Percentiles rank a stretch among this genome's conserved stretches.
These are phyloP conservation scores for Dendrocopos noguchii DNA, from an alignment of 2,113 vertebrate genomes.

Conservation along the genomic window DNA sequence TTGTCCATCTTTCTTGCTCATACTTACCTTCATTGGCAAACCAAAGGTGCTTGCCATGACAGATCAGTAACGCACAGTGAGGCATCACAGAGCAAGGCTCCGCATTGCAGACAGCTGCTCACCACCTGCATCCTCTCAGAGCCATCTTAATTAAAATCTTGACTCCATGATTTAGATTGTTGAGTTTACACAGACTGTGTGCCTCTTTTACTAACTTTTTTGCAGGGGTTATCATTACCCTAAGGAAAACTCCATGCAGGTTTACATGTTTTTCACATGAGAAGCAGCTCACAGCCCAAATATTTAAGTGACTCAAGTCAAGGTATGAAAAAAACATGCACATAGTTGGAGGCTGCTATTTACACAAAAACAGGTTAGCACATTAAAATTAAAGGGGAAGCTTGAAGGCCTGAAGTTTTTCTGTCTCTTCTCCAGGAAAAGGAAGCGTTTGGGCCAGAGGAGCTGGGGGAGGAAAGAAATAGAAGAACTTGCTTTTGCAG, in stretches of 20 bases:
- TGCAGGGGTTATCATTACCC: not conserved
- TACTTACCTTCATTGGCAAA: not conserved
- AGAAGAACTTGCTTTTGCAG: not conserved
- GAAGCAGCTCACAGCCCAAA: not conserved
- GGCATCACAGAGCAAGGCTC: not conserved
- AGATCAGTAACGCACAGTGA: fast-evolving
- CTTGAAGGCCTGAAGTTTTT: not conserved
- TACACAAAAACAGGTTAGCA: not conserved
- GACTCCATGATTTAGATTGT: not conserved
- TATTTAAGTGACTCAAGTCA: not conserved
- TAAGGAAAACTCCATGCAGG: not conserved
- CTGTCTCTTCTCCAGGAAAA: not conserved
- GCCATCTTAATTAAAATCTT: not conserved
- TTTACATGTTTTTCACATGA: not conserved
- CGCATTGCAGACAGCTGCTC: not conserved
- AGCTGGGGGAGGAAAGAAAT: not conserved
- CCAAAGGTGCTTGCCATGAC: not conserved
- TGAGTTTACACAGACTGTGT: not conserved
- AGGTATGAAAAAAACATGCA: not conserved
- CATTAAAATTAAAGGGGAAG: not conserved
- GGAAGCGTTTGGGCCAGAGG: not conserved
- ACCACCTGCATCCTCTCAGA: not conserved
- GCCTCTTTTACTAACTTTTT: not conserved
- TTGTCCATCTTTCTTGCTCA: not conserved
- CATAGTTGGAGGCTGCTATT: not conserved